Conservation (phyloP, 2,797 vertebrate species). For the Trachurus trachurus region DNA sequence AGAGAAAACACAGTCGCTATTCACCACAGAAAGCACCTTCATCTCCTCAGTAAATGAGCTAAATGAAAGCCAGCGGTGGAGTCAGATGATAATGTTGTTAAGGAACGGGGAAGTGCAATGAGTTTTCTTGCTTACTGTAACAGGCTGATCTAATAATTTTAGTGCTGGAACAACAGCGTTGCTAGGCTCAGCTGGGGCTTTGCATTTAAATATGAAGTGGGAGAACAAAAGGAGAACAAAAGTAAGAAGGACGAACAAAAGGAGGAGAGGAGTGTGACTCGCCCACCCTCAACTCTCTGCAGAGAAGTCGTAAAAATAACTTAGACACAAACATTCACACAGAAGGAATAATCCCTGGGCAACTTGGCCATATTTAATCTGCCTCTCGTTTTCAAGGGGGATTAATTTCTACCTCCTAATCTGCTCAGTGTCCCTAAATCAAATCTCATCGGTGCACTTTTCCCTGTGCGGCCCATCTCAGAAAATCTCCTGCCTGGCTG, state of each 20-base stretch:
- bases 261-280: conserved; percentile 59
- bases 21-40: conserved; percentile 38
- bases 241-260: conserved; percentile 57
- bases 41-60: conserved; percentile 58
- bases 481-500: conserved; percentile 61
- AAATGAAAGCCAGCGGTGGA: conserved; percentile 65
- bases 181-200: conserved; percentile 46
- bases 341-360: conserved; percentile 69
- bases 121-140: conserved; percentile 64
- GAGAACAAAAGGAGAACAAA: conserved; percentile 54
- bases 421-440: conserved; percentile 75
- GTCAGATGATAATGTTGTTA: conserved; percentile 74
- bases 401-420: conserved; percentile 79
- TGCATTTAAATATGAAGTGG: conserved; percentile 41
- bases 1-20: conserved; percentile 21
- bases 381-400: conserved; percentile 79
- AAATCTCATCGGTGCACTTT: conserved; percentile 75
- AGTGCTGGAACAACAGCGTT: conserved; percentile 39
- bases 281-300: conserved; percentile 53
- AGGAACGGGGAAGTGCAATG: conserved; percentile 47
- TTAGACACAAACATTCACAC: conserved; percentile 23
- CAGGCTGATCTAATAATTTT: conserved; percentile 67
- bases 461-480: conserved; percentile 48
- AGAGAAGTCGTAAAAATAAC: conserved; percentile 69
- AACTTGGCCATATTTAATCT: conserved; percentile 81